Base-by-base conservation (phyloP, 1,140 invertebrate genomes). In the Pentalonia nigronervosa region DNA sequence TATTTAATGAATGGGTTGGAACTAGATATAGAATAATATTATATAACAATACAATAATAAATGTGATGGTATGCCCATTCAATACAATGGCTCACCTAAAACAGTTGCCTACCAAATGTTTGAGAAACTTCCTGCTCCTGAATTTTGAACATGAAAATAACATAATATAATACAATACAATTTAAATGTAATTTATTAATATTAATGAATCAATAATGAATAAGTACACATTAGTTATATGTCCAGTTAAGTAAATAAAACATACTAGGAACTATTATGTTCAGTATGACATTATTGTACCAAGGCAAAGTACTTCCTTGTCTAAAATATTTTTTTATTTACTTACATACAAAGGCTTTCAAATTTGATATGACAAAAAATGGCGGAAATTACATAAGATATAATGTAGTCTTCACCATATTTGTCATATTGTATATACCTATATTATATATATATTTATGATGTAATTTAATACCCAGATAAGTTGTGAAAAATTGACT, bases 101-200 rank as follows among this genome's bases (percentile, higher is more conserved):
- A 48, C 41, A 47, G 45, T 48, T 25, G 45, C 84, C 84, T 86
- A 86, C 25, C 25, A 86, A 86, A 86, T 47, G 23, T 47, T 47
- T 86, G 84, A 86, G 14, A 25, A 25, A 41, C 9, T 45, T 86
- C 83, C 41, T 3, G 25, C 83, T 45, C 25, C 83, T 86, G 25
- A 47, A 86, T 86, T 84, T 47, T 47, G 17, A 86, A 47, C 84
- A 86, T 47, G 41, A 86, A 45, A 86, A 47, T 86, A 86, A 86
- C 9, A 41, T 84, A 47, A 86, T 86, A 45, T 84, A 45, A 84
- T 84, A 84, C 8, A 41, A 45, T 45, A 30, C 30, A 67, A 67
- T 67, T 67, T 67, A 67, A 0, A 53, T 20, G 21, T 7, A 53
- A 23, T 53, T 53, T 21, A 53, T 53, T 17, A 17, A 67, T 67